These are phyloP conservation scores for Agrochola lychnidis DNA, from an alignment of 2,888 invertebrate genomes.

Conservation along the genomic window DNA sequence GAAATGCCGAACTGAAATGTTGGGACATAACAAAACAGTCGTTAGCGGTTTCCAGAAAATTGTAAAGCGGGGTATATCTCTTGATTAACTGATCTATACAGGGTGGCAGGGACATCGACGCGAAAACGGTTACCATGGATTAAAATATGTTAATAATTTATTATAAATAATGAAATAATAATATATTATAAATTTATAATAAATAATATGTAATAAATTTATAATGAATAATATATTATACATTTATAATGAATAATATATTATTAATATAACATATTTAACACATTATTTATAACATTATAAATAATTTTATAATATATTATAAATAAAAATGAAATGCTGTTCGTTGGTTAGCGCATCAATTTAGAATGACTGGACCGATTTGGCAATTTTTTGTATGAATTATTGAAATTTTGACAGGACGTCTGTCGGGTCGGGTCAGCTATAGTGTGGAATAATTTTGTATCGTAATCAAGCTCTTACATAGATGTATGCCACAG, in stretches of 20 bases:
- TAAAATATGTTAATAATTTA: too few relatives aligned
- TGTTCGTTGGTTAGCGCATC: background rate
- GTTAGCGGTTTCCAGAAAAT: conserved; percentile 25
- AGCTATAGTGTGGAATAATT: background rate
- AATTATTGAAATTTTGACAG: too few relatives aligned
- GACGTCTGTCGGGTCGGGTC: background rate
- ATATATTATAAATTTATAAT: too few relatives aligned
- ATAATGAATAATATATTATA: too few relatives aligned
- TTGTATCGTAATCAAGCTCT: conserved; percentile 16
- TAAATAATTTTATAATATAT: too few relatives aligned
- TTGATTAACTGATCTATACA: conserved; percentile 4
- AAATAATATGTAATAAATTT: too few relatives aligned
- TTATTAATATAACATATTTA: too few relatives aligned
- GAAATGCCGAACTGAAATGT: conserved; percentile 26
- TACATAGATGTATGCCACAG: conserved; percentile 15
- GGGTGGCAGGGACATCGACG: too few relatives aligned
- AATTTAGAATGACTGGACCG: background rate
- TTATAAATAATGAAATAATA: too few relatives aligned
- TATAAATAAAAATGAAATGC: background rate
- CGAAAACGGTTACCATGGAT: too few relatives aligned
- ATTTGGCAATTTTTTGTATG: background rate
- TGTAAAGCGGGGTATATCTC: conserved; percentile 7
- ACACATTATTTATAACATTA: too few relatives aligned
- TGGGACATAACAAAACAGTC: conserved; percentile 29
- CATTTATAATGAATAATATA: too few relatives aligned